Evolutionary conservation across 2,797 vertebrate species (phyloP).

Genomic region (Leptodactylus fallax): DNA sequence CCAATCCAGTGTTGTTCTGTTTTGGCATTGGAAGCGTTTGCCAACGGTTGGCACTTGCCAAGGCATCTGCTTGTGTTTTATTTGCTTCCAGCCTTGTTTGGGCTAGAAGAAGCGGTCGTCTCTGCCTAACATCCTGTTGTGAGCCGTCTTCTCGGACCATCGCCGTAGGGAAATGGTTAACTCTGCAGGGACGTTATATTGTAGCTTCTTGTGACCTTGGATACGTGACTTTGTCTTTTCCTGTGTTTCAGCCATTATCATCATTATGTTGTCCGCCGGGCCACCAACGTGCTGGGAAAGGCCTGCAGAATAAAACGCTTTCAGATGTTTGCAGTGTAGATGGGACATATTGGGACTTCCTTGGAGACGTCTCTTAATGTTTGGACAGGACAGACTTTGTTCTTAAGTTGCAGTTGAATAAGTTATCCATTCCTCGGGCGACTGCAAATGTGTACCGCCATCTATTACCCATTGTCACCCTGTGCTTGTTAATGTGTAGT

Average conservation of each 20-base stretch:
- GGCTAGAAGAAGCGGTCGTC: slow-evolving; percentile 8
- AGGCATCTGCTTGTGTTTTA: slow-evolving; percentile 50
- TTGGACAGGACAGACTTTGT: slow-evolving; percentile 45
- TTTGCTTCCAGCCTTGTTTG: slow-evolving; percentile 42
- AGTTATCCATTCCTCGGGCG: slow-evolving; percentile 19
- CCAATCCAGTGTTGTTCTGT: slow-evolving; percentile 42
- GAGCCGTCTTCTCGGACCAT: background rate
- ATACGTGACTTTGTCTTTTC: slow-evolving; percentile 27
- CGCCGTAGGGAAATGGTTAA: background rate
- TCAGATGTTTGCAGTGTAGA: background rate
- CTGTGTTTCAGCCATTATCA: background rate
- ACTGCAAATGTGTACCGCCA: background rate
- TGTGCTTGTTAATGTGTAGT: background rate
- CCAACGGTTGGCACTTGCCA: slow-evolving; percentile 14
- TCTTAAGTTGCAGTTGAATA: background rate
- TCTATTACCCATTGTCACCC: background rate
- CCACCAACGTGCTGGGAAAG: background rate
- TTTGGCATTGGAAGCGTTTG: slow-evolving; percentile 10
- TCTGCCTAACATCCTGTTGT: background rate
- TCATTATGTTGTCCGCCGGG: background rate
- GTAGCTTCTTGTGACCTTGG: slow-evolving; percentile 19
- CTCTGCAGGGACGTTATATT: background rate
- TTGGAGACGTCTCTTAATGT: slow-evolving; percentile 35
- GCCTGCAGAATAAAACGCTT: background rate
- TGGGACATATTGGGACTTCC: background rate